Conservation (phyloP, 2,888 invertebrate species). For the Agrypnus murinus region DNA sequence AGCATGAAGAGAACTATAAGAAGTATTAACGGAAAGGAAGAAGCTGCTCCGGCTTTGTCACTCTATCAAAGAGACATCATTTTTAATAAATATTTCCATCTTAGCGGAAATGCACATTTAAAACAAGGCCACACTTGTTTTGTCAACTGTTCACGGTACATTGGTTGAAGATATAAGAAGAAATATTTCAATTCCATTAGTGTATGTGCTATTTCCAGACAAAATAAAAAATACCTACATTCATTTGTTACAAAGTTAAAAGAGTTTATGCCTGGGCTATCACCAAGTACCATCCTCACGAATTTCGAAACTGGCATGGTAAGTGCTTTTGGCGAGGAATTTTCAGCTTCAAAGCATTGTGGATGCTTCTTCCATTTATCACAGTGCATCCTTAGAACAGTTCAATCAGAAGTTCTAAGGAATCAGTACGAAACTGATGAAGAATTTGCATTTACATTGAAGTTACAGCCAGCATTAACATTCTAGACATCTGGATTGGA, state of each 20-base stretch:
- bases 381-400: conserved; percentile 48
- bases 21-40: too few relatives aligned
- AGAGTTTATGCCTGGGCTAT: conserved; percentile 15
- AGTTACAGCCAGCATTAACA: conserved; percentile 1
- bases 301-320: conserved; percentile 45
- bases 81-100: too few relatives aligned
- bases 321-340: conserved; percentile 34
- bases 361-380: conserved; percentile 52
- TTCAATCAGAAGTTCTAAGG: conserved; percentile 43
- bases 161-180: too few relatives aligned
- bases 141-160: too few relatives aligned
- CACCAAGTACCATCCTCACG: conserved; percentile 30
- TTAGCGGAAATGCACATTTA: too few relatives aligned
- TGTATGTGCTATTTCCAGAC: conserved; percentile 50
- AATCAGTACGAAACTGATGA: conserved; percentile 34
- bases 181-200: conserved; percentile 45
- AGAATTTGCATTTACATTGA: conserved; percentile 42
- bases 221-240: conserved; percentile 45
- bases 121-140: too few relatives aligned
- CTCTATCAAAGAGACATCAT: too few relatives aligned
- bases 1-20: too few relatives aligned
- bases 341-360: too few relatives aligned
- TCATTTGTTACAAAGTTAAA: conserved; percentile 34
- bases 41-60: too few relatives aligned
- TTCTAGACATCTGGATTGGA: too few relatives aligned